Evolutionary conservation across 2,888 invertebrate genomes (phyloP).

Genomic region (Platycheirus albimanus): DNA sequence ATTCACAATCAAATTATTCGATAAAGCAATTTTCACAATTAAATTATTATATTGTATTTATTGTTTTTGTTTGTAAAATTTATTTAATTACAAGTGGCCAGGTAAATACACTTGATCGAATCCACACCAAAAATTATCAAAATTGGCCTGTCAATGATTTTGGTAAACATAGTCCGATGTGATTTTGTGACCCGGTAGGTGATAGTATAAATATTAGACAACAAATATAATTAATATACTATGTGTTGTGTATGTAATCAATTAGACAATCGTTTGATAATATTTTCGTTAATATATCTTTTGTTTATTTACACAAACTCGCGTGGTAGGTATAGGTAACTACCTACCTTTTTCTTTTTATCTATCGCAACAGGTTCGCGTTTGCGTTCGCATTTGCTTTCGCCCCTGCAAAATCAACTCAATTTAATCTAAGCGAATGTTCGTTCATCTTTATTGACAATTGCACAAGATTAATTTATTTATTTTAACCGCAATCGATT

Average conservation of each 20-base stretch:
- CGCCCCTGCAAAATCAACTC: constrained; percentile 52
- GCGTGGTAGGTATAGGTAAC: constrained; percentile 42
- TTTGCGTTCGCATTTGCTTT: constrained; percentile 42
- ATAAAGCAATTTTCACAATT: constrained; percentile 37
- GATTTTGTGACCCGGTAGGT: constrained; percentile 46
- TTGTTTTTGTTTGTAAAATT: constrained; percentile 55
- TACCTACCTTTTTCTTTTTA: constrained; percentile 49
- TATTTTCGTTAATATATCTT: constrained; percentile 67
- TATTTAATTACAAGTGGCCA: constrained; percentile 61
- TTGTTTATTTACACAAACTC: constrained; percentile 72
- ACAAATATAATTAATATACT: constrained; percentile 60
- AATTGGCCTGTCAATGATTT: constrained; percentile 71
- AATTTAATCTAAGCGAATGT: constrained; percentile 68
- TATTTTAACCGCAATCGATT: constrained; percentile 74
- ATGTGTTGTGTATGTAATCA: constrained; percentile 59
- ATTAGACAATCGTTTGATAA: constrained; percentile 67
- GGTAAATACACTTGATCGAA: constrained; percentile 50
- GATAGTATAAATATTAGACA: constrained; percentile 54
- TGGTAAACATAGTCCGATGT: constrained; percentile 69
- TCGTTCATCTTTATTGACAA: constrained; percentile 71
- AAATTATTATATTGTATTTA: constrained; percentile 34
- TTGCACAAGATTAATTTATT: constrained; percentile 74
- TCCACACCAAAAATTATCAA: constrained; percentile 62
- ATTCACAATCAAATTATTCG: constrained; percentile 28
- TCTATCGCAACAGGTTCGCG: constrained; percentile 69